These are phyloP conservation scores for Platysternon megacephalum DNA, from an alignment of 2,113 vertebrate species.

Conservation along the genomic window DNA sequence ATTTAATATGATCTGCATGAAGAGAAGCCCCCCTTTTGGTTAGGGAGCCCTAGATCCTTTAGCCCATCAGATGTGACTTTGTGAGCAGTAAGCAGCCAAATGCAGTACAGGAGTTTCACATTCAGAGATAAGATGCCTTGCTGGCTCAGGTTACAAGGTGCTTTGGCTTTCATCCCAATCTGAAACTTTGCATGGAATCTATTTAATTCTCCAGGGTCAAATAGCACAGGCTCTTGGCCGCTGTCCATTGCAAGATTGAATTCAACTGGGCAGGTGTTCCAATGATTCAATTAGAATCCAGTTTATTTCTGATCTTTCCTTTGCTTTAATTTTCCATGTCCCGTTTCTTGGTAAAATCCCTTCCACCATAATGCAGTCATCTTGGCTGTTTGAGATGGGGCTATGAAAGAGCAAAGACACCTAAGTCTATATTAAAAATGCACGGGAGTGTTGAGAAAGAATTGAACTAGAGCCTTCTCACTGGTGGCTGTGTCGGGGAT, in stretches of 20 bases:
- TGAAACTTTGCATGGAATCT: background rate
- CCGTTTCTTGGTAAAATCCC: background rate
- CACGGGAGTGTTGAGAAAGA: background rate
- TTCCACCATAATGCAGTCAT: too few species aligned
- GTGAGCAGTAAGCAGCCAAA: background rate
- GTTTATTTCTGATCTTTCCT: background rate
- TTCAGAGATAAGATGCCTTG: background rate
- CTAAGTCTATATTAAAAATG: background rate
- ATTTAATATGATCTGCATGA: background rate
- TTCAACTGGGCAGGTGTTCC: background rate
- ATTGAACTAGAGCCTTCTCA: background rate
- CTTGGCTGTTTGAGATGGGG: background rate
- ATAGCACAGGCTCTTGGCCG: accelerated
- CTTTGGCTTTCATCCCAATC: background rate
- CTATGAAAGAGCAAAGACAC: background rate
- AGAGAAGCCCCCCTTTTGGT: background rate
- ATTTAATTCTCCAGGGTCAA: background rate
- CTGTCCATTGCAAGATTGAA: background rate
- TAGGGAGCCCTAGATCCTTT: background rate
- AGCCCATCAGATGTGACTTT: background rate
- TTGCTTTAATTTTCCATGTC: background rate
- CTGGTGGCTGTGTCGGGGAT: background rate
- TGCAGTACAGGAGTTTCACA: background rate
- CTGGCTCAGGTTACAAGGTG: background rate
- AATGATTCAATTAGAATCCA: background rate